Evolutionary conservation across 2,888 invertebrate genomes (phyloP).

Genomic region (Sesia apiformis): DNA sequence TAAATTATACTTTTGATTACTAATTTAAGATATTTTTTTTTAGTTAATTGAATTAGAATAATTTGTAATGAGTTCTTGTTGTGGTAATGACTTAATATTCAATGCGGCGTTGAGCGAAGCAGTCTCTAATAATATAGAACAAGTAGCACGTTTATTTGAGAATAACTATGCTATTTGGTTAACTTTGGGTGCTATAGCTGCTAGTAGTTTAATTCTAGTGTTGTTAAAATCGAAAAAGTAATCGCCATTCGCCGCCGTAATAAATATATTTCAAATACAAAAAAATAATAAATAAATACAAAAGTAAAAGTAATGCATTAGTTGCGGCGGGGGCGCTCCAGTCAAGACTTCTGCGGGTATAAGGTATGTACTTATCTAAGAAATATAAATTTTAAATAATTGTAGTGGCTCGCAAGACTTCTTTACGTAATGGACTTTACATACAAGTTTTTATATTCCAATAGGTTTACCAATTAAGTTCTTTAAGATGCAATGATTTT

Average conservation of each 20-base stretch:
- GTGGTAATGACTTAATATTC: slow-evolving; percentile 56
- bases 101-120: slow-evolving; percentile 57
- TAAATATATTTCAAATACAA: background rate
- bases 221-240: background rate
- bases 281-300: slow-evolving; percentile 2
- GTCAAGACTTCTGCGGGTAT: slow-evolving; percentile 16
- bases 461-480: no score
- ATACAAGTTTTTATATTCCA: no score
- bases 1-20: background rate
- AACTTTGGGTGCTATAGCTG: slow-evolving; percentile 30
- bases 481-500: no score
- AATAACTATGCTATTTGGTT: slow-evolving; percentile 32
- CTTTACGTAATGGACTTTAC: no score
- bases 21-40: background rate
- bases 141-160: slow-evolving; percentile 41
- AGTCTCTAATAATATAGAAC: slow-evolving; percentile 42
- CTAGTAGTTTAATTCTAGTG: slow-evolving; percentile 18
- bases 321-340: slow-evolving; percentile 20
- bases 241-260: no score
- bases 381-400: no score
- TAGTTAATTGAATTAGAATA: slow-evolving; percentile 1
- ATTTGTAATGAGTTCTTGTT: slow-evolving; percentile 64
- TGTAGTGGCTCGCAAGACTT: no score
- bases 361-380: slow-evolving; percentile 27
- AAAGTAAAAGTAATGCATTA: slow-evolving; percentile 31